phyloP scores from a whole-genome alignment of 2,113 vertebrate species.

The Syngnathus floridae region DNA sequence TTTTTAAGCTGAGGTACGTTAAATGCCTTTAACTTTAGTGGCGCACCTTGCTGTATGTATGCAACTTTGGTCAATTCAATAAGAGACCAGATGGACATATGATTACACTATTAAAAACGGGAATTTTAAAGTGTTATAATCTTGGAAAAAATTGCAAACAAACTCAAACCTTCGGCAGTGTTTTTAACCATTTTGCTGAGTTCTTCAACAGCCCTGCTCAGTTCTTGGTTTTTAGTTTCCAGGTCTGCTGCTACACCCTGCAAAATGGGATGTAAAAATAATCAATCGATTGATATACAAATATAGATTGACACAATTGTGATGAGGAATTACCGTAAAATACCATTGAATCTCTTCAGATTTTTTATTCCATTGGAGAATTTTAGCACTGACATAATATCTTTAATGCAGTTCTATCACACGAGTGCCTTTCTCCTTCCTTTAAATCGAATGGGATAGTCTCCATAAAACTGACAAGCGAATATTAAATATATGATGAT shows the following conservation, averaged over 20 bases:
- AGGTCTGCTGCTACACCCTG: slow-evolving; percentile 85
- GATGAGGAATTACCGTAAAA: not conserved
- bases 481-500: not conserved
- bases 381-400: too few relatives aligned
- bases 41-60: too few relatives aligned
- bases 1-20: too few relatives aligned
- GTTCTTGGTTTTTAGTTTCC: slow-evolving; percentile 82
- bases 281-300: not conserved
- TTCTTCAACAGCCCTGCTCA: slow-evolving; percentile 86
- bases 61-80: not conserved
- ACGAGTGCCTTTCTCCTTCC: too few relatives aligned
- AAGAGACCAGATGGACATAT: not conserved
- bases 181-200: slow-evolving; percentile 86
- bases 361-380: too few relatives aligned
- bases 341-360: too few relatives aligned
- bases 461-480: not conserved
- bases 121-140: not conserved
- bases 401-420: too few relatives aligned
- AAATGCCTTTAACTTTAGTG: not conserved
- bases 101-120: not conserved
- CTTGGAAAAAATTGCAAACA: not conserved
- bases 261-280: not conserved
- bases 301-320: not conserved
- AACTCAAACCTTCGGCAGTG: slow-evolving; percentile 75
- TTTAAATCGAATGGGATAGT: not conserved